Evolutionary conservation across 2,797 vertebrate species (phyloP).

Genomic region (Loris lydekkerianus): DNA sequence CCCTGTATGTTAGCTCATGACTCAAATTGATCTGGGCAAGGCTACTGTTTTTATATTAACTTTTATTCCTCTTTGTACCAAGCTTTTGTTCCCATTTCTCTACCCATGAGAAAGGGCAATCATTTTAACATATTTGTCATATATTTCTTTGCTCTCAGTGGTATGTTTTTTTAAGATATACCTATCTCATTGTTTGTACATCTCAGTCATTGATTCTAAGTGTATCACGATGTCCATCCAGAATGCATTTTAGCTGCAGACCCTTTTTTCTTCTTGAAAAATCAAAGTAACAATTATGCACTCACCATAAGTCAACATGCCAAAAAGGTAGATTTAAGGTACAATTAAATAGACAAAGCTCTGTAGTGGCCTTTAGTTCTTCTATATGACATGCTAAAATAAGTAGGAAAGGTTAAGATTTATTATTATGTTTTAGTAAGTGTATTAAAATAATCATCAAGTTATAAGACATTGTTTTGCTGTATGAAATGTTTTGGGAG

Average conservation of each 20-base stretch:
- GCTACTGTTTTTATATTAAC: not conserved
- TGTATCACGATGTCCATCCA: not conserved
- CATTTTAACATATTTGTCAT: not conserved
- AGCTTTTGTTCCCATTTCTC: not conserved
- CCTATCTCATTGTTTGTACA: accelerated
- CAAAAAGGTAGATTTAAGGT: not conserved
- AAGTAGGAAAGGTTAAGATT: not conserved
- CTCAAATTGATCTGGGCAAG: not conserved
- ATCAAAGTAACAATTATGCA: not conserved
- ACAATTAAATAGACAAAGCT: constrained; percentile 8
- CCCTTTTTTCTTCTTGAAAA: not conserved
- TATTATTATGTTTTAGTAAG: not conserved
- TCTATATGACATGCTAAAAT: not conserved
- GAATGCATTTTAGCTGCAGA: not conserved
- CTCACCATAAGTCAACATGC: not conserved
- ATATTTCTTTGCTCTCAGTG: not conserved
- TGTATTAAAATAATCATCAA: not conserved
- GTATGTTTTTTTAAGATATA: not conserved
- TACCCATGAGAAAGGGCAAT: not conserved
- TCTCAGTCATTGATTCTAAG: not conserved
- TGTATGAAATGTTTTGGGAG: not conserved
- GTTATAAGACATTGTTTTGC: not conserved
- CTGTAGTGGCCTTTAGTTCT: not conserved
- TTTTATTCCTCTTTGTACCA: not conserved
- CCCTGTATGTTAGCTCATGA: not conserved